Evolutionary conservation across 2,113 vertebrate species (phyloP).

Genomic region (Podarcis raffonei): DNA sequence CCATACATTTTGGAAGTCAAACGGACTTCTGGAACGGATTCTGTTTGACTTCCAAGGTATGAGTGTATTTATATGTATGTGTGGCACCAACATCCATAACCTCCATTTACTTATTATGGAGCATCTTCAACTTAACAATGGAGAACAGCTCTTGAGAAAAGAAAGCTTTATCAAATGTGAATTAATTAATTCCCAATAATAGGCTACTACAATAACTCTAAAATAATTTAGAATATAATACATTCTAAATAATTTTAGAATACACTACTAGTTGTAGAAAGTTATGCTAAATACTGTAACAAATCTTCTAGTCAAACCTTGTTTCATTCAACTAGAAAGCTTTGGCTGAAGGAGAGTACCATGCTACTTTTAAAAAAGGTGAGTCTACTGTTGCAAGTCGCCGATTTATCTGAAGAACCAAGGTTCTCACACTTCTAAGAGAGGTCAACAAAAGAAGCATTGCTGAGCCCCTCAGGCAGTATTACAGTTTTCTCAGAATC

Average conservation of each 20-base stretch:
- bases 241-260: not conserved
- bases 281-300: slow-evolving; percentile 13
- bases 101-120: not conserved
- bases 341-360: not conserved
- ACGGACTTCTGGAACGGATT: no score
- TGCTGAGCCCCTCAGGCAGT: not conserved
- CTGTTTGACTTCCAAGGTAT: not conserved
- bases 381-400: not conserved
- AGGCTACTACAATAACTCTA: not conserved
- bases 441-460: not conserved
- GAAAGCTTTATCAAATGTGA: not conserved
- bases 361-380: not conserved
- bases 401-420: not conserved
- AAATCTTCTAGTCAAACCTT: not conserved
- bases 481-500: not conserved
- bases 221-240: no score
- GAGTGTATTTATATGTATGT: not conserved
- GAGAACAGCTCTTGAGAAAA: not conserved
- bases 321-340: not conserved
- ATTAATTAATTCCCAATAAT: not conserved
- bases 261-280: not conserved
- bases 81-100: not conserved
- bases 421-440: not conserved
- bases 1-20: no score
- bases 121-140: not conserved